A percentile compares a stretch with the other conserved stretches of the same genome.
Evolutionary conservation across 92 coral and sea anemone genomes (phyloP).

Genomic region (Actinernus sp.): DNA sequence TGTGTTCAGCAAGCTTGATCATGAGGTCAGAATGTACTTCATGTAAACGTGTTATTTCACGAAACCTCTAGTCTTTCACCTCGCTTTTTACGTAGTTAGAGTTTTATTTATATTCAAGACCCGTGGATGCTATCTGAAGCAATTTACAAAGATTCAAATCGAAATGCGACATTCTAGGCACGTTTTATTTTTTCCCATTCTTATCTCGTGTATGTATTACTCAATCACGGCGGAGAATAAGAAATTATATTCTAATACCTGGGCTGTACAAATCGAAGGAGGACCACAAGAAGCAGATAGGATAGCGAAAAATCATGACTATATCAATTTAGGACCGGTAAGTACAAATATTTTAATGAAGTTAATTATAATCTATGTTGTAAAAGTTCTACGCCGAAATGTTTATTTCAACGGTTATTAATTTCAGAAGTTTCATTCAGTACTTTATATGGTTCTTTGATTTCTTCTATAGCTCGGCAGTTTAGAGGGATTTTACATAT

Average conservation of each 20-base stretch:
- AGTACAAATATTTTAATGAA: neutral
- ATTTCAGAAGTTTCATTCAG: neutral
- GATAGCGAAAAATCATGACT: constrained; percentile 78
- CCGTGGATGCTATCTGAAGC: neutral
- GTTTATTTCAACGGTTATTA: too few species aligned
- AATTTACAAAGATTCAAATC: neutral
- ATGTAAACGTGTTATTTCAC: constrained; percentile 22
- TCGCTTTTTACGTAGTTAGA: neutral
- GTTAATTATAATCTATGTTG: too few species aligned
- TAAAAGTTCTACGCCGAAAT: too few species aligned
- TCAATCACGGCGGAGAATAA: constrained; percentile 1
- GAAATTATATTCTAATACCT: constrained; percentile 83
- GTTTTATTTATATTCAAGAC: neutral
- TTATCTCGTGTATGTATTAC: neutral
- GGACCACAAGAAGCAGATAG: constrained; percentile 81
- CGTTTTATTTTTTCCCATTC: neutral
- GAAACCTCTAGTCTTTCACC: neutral
- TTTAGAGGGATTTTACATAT: constrained; percentile 81
- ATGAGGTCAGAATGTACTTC: neutral
- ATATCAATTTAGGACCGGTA: constrained; percentile 91
- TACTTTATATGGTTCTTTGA: neutral
- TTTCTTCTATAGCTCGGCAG: constrained; percentile 76
- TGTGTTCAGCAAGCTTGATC: neutral
- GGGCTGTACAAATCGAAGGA: constrained; percentile 91
- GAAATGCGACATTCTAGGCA: neutral